These are phyloP conservation scores for Matsumurasca onukii DNA, from an alignment of 1,140 invertebrate species.

Conservation along the genomic window DNA sequence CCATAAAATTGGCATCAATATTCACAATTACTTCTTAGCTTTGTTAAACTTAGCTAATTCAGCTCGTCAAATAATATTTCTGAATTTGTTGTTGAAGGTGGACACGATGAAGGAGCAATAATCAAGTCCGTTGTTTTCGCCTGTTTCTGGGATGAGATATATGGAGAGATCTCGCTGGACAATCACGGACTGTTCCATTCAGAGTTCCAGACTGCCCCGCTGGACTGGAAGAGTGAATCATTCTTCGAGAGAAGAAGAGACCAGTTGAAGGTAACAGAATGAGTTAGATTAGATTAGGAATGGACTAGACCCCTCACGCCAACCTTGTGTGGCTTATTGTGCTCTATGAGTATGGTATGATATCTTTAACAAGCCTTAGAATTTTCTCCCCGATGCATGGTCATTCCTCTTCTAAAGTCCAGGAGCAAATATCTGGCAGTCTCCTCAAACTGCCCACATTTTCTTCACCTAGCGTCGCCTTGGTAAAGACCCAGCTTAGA, in stretches of 20 bases:
- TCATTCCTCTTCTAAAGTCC: too few relatives aligned
- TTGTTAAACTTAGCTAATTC: not conserved
- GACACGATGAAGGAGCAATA: slow-evolving; percentile 17
- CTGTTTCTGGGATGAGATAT: slow-evolving; percentile 77
- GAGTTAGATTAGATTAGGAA: not conserved
- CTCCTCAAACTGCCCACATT: too few relatives aligned
- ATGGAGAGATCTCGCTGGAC: slow-evolving; percentile 47
- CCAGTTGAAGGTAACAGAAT: slow-evolving; percentile 56
- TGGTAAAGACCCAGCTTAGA: too few relatives aligned
- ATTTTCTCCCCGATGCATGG: too few relatives aligned
- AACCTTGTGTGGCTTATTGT: too few relatives aligned
- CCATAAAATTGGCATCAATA: slow-evolving; percentile 16
- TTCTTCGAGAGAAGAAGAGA: slow-evolving; percentile 64
- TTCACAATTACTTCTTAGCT: not conserved
- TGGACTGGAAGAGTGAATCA: slow-evolving; percentile 45
- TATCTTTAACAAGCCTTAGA: too few relatives aligned
- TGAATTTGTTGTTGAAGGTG: not conserved
- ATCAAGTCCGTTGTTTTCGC: slow-evolving; percentile 25
- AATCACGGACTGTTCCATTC: slow-evolving; percentile 67
- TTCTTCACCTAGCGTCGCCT: too few relatives aligned
- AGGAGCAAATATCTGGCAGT: too few relatives aligned
- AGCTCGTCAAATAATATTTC: not conserved
- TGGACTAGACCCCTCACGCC: too few relatives aligned
- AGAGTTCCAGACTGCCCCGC: slow-evolving; percentile 63
- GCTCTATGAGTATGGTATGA: too few relatives aligned